These are phyloP conservation scores for Oegoconia quadripuncta DNA, from an alignment of 2,888 invertebrate species.

Conservation along the genomic window DNA sequence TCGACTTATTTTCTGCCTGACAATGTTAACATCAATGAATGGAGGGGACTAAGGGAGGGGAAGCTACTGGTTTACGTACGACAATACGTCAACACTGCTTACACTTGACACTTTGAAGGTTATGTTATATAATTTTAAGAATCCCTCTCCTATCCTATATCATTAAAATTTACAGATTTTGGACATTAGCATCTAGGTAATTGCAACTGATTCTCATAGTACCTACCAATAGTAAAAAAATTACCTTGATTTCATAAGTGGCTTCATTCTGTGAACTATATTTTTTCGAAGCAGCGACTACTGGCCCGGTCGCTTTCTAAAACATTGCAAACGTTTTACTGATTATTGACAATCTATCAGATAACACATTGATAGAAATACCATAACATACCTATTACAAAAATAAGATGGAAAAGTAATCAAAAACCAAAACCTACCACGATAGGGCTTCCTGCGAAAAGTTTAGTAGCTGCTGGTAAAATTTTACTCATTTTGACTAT, in stretches of 20 bases:
- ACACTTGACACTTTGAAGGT: constrained; percentile 67
- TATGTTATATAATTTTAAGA: constrained; percentile 65
- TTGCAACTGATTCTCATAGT: too few species aligned
- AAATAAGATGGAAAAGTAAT: constrained; percentile 5
- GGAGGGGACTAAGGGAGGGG: too few species aligned
- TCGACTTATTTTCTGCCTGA: too few species aligned
- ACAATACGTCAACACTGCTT: constrained; percentile 23
- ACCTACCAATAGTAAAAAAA: neutral
- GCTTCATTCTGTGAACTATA: constrained; percentile 81
- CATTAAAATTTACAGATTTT: too few species aligned
- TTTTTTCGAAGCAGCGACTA: constrained; percentile 58
- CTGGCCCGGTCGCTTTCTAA: constrained; percentile 61
- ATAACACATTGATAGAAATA: constrained; percentile 3
- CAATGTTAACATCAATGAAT: too few species aligned
- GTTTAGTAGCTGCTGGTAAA: constrained; percentile 55
- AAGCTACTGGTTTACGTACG: too few species aligned
- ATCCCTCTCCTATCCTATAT: constrained; percentile 8
- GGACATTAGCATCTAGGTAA: too few species aligned
- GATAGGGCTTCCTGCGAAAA: constrained; percentile 49
- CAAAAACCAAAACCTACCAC: constrained; percentile 41
- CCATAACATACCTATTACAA: constrained; percentile 4
- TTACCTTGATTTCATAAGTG: constrained; percentile 80
- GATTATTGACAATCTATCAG: constrained; percentile 6
- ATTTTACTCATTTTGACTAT: constrained; percentile 63
- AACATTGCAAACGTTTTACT: constrained; percentile 24